Evolutionary conservation across 2,797 vertebrate species (phyloP), one percentile per base, ranked within the genome.

Genomic region (Erethizon dorsatum): DNA sequence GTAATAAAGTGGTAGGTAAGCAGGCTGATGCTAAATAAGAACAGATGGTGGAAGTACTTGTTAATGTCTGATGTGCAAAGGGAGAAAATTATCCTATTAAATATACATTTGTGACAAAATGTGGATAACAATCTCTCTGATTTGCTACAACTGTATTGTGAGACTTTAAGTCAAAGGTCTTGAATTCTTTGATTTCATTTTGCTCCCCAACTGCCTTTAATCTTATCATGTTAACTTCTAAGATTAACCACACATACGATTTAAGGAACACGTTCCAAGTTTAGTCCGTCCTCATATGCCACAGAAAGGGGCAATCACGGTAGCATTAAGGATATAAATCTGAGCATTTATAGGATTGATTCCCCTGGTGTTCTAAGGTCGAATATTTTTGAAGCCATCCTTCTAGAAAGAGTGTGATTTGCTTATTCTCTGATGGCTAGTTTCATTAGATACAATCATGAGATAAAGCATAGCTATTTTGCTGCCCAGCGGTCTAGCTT

Each of bases 401-500:
- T 94, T 97, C 73, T n/a, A 96, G 18, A 92, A 88, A 94, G 0
- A 75, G n/a, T 41, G 83, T 57, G 33, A 8, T 79, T 41, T 83
- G 18, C 61, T 92, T 98, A 93, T 96, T 73, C 20, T 26, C 15
- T 91, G 52, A 6, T 7, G 33, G 26, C 3, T 5, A 26, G 85
- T 52, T 95, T 65, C 83, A 79, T 79, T 52, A 54, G 13, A 71
- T 95, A 86, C 15, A 97, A 97, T 97, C 96, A 97, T 69, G 90
- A 91, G 80, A 61, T 92, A 84, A 91, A 88, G n/a, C 69, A 59
- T 2, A 52, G 8, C 67, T 89, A 86, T 96, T 96, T 95, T 91
- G 10, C 96, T 80, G 73, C 94, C 95, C 88, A 96, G 63, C 87
- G 7, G 41, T 89, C 18, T 45, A 78, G 15, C 28, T 97, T 96